phyloP scores from a whole-genome alignment of 2,888 invertebrate genomes.

The Chalcis sispes region DNA sequence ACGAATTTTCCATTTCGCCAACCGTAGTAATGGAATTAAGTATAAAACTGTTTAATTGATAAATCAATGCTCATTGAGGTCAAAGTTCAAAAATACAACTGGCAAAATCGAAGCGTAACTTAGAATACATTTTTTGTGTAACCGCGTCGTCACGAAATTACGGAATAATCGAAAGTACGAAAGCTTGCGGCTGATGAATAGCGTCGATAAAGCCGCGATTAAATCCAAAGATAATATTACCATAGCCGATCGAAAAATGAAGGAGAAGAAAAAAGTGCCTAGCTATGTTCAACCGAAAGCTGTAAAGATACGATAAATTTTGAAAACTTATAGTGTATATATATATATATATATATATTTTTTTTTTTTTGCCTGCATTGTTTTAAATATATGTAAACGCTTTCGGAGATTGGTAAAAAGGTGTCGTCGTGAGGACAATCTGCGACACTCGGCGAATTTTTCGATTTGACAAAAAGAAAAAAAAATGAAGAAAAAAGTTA shows the following conservation, averaged over 20 bases:
- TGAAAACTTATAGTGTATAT: conserved; percentile 4
- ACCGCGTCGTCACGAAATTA: conserved; percentile 25
- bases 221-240: conserved; percentile 7
- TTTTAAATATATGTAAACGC: conserved; percentile 60
- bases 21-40: too few species aligned
- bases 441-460: not conserved
- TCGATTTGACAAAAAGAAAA: not conserved
- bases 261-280: conserved; percentile 9
- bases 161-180: conserved; percentile 42
- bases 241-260: too few species aligned
- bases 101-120: conserved; percentile 8
- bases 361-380: conserved; percentile 59
- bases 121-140: not conserved
- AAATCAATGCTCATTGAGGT: too few species aligned
- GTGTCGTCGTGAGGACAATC: conserved; percentile 49
- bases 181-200: conserved; percentile 38
- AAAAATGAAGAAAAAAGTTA: not conserved
- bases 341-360: conserved; percentile 46
- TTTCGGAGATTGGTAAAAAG: conserved; percentile 58
- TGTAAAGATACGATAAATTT: not conserved
- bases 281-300: not conserved
- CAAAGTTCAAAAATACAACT: not conserved
- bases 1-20: too few species aligned
- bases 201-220: conserved; percentile 44
- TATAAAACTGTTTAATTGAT: too few species aligned